These are phyloP conservation scores for Troglohyphantes excavatus DNA, from an alignment of 2,888 invertebrate genomes.

Conservation along the genomic window DNA sequence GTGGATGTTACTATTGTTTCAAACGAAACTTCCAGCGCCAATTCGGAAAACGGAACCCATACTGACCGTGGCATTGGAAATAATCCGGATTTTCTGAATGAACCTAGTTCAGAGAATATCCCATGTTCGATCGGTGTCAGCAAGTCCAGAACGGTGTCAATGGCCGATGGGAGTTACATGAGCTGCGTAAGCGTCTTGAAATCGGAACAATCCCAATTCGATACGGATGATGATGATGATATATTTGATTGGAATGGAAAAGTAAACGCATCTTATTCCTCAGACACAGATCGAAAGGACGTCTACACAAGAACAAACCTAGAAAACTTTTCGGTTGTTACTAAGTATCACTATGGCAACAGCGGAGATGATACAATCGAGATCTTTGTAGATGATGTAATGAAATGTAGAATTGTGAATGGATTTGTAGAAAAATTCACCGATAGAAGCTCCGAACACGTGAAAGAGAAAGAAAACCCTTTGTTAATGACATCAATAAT, in stretches of 20 bases:
- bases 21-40: neutral
- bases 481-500: conserved; percentile 1
- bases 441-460: neutral
- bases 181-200: conserved; percentile 4
- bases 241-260: neutral
- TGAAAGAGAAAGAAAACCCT: neutral
- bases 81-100: neutral
- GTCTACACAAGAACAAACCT: neutral
- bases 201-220: neutral
- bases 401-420: neutral
- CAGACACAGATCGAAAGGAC: neutral
- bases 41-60: neutral
- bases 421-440: neutral
- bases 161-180: neutral
- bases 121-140: neutral
- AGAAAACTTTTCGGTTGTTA: neutral
- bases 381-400: neutral
- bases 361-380: neutral
- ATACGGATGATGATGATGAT: neutral
- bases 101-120: neutral
- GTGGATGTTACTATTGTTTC: neutral
- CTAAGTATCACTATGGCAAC: conserved; percentile 1
- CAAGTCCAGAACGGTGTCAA: neutral
- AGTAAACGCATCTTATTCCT: neutral
- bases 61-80: neutral